These are phyloP conservation scores for Aphis gossypii DNA, from an alignment of 1,140 invertebrate species.

Conservation along the genomic window DNA sequence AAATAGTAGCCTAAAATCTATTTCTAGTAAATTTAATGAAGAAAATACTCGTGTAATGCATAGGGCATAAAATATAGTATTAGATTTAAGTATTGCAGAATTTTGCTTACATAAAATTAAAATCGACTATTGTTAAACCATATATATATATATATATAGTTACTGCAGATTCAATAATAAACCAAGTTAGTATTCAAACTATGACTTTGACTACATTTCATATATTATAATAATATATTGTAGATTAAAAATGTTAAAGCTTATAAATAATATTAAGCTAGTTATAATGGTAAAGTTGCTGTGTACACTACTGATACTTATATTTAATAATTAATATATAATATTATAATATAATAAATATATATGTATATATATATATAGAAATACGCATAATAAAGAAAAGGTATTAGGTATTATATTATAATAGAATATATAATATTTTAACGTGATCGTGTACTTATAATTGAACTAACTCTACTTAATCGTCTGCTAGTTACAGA, in stretches of 20 bases:
- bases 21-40: neutral
- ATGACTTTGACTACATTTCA: too few species aligned
- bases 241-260: neutral
- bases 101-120: neutral
- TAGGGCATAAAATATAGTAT: neutral
- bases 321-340: neutral
- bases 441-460: slow-evolving; percentile 8
- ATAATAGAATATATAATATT: neutral
- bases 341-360: neutral
- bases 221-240: neutral
- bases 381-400: neutral
- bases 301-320: neutral
- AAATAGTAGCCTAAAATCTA: neutral
- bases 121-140: neutral
- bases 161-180: neutral
- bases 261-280: neutral
- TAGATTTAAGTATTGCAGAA: neutral
- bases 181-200: neutral
- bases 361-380: neutral
- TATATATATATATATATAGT: neutral
- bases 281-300: neutral
- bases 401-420: neutral
- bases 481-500: slow-evolving; percentile 12
- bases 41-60: neutral
- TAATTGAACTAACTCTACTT: slow-evolving; percentile 34